phyloP scores from a whole-genome alignment of 2,113 vertebrate species.

The Prinia subflava region DNA sequence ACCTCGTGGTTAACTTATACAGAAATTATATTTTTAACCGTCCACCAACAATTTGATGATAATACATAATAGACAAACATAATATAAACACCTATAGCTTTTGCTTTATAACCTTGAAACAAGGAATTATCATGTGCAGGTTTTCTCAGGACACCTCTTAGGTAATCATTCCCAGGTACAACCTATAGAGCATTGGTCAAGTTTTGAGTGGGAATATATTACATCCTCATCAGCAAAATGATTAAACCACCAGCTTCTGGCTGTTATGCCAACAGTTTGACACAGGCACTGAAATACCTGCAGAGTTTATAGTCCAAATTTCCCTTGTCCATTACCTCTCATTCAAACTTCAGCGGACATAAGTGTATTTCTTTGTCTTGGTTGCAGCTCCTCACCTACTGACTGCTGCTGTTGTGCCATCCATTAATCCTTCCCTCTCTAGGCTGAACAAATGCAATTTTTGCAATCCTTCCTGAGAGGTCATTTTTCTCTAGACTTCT shows the following conservation, averaged over 20 bases:
- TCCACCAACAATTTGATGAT: too few relatives aligned
- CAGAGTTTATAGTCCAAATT: neutral
- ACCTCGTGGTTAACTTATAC: too few relatives aligned
- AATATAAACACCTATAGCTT: neutral
- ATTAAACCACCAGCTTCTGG: neutral
- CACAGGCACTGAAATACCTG: neutral
- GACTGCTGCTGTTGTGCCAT: neutral
- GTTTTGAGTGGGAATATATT: neutral
- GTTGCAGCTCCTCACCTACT: neutral
- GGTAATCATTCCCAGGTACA: neutral
- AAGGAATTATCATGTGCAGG: neutral
- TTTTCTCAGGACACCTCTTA: neutral
- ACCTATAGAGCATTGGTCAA: neutral
- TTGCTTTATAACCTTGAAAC: neutral
- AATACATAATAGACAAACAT: neutral
- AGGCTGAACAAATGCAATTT: neutral
- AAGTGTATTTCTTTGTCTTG: neutral
- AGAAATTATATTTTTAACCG: too few relatives aligned
- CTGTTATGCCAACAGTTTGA: neutral
- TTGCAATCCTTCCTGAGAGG: neutral
- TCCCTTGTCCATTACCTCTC: neutral
- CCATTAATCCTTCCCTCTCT: neutral
- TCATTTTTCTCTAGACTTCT: neutral
- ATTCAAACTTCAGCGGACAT: neutral
- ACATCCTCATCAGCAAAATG: neutral